Percentiles rank a stretch among this genome's conserved stretches.
phyloP scores from a whole-genome alignment of 1,140 invertebrate genomes.

The Drosophila tristis region DNA sequence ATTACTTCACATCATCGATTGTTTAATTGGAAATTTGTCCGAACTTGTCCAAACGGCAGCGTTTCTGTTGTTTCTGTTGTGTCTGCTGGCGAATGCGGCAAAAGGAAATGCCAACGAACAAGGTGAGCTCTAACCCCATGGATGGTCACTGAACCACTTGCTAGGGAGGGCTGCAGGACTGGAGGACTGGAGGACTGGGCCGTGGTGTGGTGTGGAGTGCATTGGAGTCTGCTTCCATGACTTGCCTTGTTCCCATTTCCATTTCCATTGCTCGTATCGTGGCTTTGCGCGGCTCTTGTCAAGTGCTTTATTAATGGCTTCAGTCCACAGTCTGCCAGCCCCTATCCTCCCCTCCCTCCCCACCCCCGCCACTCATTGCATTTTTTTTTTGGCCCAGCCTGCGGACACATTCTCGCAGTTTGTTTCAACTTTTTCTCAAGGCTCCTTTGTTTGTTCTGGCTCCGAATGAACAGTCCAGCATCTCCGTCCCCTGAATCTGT shows the following conservation, averaged over 20 bases:
- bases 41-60: conserved; percentile 14
- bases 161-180: neutral
- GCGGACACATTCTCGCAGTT: conserved; percentile 3
- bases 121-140: conserved; percentile 21
- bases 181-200: no score
- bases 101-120: conserved; percentile 48
- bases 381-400: conserved; percentile 36
- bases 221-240: neutral
- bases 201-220: no score
- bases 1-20: conserved; percentile 46
- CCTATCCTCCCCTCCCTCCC: neutral
- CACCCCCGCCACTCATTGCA: conserved; percentile 2
- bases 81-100: conserved; percentile 37
- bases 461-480: no score
- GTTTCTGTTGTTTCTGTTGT: no score
- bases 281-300: conserved; percentile 37
- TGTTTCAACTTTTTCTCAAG: conserved; percentile 5
- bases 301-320: conserved; percentile 61
- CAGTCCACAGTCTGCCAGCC: conserved; percentile 19
- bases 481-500: no score
- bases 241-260: conserved; percentile 11
- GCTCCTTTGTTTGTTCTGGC: no score
- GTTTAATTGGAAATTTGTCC: conserved; percentile 71
- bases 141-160: neutral
- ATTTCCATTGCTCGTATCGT: conserved; percentile 7